Conservation (phyloP, 2,888 invertebrate species). For the Agrotis puta region DNA sequence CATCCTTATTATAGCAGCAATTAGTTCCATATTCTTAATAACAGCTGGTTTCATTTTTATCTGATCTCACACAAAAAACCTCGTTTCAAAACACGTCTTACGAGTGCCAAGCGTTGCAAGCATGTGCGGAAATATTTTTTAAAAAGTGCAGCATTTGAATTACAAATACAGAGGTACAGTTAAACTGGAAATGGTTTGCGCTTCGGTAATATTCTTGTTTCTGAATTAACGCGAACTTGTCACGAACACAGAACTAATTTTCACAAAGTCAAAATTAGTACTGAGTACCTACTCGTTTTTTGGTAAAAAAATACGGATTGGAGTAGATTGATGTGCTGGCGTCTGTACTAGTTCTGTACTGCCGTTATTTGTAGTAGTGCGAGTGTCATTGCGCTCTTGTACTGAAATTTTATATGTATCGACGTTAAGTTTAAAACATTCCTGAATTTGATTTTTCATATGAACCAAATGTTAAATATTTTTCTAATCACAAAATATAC, state of each 20-base stretch:
- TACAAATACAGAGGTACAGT: slow-evolving; percentile 37
- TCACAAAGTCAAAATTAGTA: background rate
- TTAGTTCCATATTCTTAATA: slow-evolving; percentile 40
- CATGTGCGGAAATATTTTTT: slow-evolving; percentile 27
- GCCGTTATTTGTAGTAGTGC: too few species aligned
- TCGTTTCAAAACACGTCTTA: slow-evolving; percentile 36
- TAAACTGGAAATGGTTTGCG: background rate
- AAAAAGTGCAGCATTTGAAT: slow-evolving; percentile 48
- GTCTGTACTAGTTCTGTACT: too few species aligned
- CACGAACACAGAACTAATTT: background rate
- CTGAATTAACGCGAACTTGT: background rate
- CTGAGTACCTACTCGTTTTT: too few species aligned
- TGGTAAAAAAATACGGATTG: too few species aligned
- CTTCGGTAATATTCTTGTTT: background rate
- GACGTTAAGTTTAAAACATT: too few species aligned
- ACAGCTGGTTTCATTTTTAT: slow-evolving; percentile 47
- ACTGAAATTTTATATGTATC: too few species aligned
- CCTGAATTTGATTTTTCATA: too few species aligned
- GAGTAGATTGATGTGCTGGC: too few species aligned
- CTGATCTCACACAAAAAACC: slow-evolving; percentile 43
- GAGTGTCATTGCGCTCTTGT: too few species aligned
- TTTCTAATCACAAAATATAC: too few species aligned
- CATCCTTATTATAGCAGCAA: slow-evolving; percentile 27
- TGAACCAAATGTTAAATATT: too few species aligned
- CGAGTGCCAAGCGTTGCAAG: slow-evolving; percentile 44